Evolutionary conservation across 1,140 invertebrate species (phyloP).

Genomic region (Agrilus planipennis): DNA sequence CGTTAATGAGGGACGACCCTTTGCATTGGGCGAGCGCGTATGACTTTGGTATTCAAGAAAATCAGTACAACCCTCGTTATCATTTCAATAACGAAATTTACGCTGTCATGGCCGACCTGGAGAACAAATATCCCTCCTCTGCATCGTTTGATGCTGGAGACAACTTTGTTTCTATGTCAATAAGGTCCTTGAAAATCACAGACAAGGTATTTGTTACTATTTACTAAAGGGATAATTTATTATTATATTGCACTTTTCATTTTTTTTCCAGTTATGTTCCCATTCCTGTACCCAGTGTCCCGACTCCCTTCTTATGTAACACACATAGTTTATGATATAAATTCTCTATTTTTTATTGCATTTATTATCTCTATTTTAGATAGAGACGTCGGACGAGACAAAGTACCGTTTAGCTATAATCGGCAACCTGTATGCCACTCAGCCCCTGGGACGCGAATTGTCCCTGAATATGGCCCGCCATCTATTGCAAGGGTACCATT

Average conservation of each 20-base stretch:
- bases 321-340: too few species aligned
- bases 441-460: slow-evolving; percentile 75
- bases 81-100: slow-evolving; percentile 53
- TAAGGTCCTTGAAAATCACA: slow-evolving; percentile 53
- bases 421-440: slow-evolving; percentile 71
- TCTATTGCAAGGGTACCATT: slow-evolving; percentile 54
- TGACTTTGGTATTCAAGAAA: slow-evolving; percentile 52
- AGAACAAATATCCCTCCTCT: slow-evolving; percentile 46
- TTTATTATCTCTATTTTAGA: slow-evolving; percentile 33
- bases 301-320: too few species aligned
- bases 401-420: slow-evolving; percentile 73
- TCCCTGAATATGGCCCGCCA: slow-evolving; percentile 71
- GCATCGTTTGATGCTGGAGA: slow-evolving; percentile 51
- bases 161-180: slow-evolving; percentile 43
- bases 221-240: too few species aligned
- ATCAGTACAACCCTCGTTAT: slow-evolving; percentile 42
- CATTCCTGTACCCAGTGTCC: too few species aligned
- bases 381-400: slow-evolving; percentile 58
- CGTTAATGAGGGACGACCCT: slow-evolving; percentile 60
- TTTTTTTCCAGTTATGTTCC: too few species aligned
- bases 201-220: slow-evolving; percentile 38
- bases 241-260: too few species aligned
- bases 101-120: slow-evolving; percentile 47
- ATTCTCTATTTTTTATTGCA: too few species aligned
- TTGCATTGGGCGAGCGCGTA: slow-evolving; percentile 65